These are phyloP conservation scores for Liasis olivaceus DNA, from an alignment of 2,797 vertebrate genomes.

Conservation along the genomic window DNA sequence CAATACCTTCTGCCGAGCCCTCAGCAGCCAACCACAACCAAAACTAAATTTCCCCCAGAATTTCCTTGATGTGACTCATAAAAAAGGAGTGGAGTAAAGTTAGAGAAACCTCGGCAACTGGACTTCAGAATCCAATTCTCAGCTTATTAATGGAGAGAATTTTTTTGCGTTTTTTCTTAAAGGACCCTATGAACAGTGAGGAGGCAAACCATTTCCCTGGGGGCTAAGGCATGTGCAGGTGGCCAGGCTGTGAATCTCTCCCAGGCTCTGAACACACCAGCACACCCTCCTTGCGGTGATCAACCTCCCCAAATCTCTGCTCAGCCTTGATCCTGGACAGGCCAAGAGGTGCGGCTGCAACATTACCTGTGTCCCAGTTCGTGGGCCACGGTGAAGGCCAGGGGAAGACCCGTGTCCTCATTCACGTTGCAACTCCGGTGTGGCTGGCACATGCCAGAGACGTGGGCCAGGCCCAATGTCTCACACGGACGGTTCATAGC, in stretches of 20 bases:
- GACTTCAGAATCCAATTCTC: background rate
- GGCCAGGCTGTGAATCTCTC: background rate
- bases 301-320: background rate
- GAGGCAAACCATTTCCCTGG: background rate
- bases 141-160: background rate
- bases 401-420: conserved; percentile 92
- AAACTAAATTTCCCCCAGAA: background rate
- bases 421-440: conserved; percentile 94
- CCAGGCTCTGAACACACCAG: background rate
- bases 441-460: conserved; percentile 94
- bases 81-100: background rate
- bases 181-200: background rate
- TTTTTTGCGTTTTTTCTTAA: background rate
- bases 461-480: conserved; percentile 94
- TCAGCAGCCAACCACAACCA: background rate
- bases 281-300: background rate
- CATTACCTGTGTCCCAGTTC: conserved; percentile 96
- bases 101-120: background rate
- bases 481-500: conserved; percentile 92
- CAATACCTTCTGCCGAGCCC: background rate
- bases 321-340: background rate
- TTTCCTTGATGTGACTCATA: background rate
- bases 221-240: background rate
- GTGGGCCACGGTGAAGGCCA: conserved; percentile 95
- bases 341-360: background rate